A percentile compares a stretch with the other conserved stretches of the same genome.
phyloP scores from a whole-genome alignment of 2,797 vertebrate species.

The Spatula clypeata region DNA sequence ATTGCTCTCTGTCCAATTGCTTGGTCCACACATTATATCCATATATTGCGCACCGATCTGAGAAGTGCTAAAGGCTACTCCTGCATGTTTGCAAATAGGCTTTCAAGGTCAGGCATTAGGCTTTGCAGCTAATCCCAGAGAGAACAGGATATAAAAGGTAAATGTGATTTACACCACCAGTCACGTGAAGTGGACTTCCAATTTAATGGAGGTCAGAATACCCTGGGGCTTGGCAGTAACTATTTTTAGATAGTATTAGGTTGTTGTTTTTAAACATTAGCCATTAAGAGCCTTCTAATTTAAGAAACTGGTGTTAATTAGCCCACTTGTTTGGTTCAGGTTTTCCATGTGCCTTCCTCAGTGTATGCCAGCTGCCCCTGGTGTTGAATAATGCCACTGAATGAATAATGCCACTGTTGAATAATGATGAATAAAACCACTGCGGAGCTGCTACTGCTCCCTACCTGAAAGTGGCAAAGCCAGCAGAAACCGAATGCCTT shows the following conservation, averaged over 20 bases:
- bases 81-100: not conserved
- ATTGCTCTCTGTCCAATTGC: not conserved
- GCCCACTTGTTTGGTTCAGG: not conserved
- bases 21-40: not conserved
- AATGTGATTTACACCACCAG: conserved; percentile 49
- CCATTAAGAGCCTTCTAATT: conserved; percentile 79
- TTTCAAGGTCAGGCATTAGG: conserved; percentile 72
- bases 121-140: conserved; percentile 39
- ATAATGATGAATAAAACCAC: not conserved
- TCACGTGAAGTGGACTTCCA: conserved; percentile 30
- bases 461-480: conserved; percentile 7
- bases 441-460: not conserved
- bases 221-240: conserved; percentile 37
- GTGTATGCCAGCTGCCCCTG: conserved; percentile 31
- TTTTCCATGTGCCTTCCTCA: conserved; percentile 30
- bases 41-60: not conserved
- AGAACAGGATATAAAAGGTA: conserved; percentile 26
- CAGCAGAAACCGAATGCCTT: conserved; percentile 1
- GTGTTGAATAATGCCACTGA: not conserved
- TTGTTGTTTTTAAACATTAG: conserved; percentile 81
- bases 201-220: conserved; percentile 61
- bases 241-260: conserved; percentile 83
- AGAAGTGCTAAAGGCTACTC: not conserved
- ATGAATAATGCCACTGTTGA: too few relatives aligned
- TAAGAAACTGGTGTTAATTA: conserved; percentile 78